Conservation (phyloP, 1,140 invertebrate species). For the Bombus superbus region DNA sequence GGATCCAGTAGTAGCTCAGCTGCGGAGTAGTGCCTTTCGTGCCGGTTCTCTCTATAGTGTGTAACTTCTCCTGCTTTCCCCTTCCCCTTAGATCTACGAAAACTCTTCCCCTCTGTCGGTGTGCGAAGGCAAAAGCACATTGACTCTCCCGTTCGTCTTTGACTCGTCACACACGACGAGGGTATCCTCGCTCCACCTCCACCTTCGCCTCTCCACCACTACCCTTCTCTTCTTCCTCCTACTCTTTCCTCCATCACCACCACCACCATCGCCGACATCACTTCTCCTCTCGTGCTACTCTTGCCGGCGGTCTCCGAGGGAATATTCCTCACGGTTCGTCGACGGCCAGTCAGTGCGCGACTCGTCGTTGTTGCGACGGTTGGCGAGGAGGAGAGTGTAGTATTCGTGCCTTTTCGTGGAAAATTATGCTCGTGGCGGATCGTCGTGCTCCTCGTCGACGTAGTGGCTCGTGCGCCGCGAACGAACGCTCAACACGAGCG, state of each 20-base stretch:
- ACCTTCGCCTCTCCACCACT: background rate
- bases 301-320: slow-evolving; percentile 47
- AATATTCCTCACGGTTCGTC: slow-evolving; percentile 63
- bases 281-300: slow-evolving; percentile 38
- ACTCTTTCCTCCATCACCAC: background rate
- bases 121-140: slow-evolving; percentile 38
- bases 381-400: slow-evolving; percentile 59
- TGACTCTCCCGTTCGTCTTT: slow-evolving; percentile 56
- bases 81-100: slow-evolving; percentile 8
- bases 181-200: slow-evolving; percentile 43
- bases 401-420: slow-evolving; percentile 20
- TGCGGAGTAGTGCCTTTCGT: slow-evolving; percentile 66
- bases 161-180: slow-evolving; percentile 53
- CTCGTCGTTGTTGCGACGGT: slow-evolving; percentile 70
- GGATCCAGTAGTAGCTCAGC: slow-evolving; percentile 69
- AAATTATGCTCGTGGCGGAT: slow-evolving; percentile 54
- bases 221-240: slow-evolving; percentile 28
- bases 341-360: slow-evolving; percentile 69
- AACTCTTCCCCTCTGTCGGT: slow-evolving; percentile 38
- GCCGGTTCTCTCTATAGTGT: slow-evolving; percentile 55
- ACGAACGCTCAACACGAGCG: slow-evolving; percentile 42
- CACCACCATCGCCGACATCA: background rate
- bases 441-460: slow-evolving; percentile 52
- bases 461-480: slow-evolving; percentile 42
- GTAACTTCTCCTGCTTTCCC: slow-evolving; percentile 38